Percentiles rank a stretch among this genome's conserved stretches.
phyloP scores from a whole-genome alignment of 2,113 vertebrate genomes.

The Passer montanus region DNA sequence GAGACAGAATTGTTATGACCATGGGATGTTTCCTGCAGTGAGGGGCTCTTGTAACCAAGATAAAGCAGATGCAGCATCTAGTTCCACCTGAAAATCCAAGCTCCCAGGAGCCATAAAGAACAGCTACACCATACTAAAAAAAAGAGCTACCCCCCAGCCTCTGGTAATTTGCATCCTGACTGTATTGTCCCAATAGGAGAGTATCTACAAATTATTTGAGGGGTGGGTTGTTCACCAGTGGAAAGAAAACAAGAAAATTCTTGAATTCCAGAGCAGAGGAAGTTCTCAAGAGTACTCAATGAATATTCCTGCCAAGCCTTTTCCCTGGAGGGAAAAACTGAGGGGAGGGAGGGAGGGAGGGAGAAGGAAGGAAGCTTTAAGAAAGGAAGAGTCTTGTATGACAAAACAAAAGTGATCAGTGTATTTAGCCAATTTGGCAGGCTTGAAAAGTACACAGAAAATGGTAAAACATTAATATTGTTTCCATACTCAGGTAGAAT shows the following conservation, averaged over 20 bases:
- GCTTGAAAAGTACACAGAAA: not conserved
- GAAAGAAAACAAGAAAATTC: not conserved
- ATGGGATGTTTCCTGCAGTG: not conserved
- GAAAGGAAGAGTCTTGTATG: not conserved
- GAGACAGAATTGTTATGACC: not conserved
- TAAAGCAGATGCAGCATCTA: not conserved
- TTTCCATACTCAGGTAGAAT: not conserved
- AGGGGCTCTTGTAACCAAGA: not conserved
- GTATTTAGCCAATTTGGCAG: not conserved
- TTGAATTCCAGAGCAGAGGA: not conserved
- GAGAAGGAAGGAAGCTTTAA: not conserved
- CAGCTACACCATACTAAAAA: not conserved
- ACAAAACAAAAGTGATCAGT: not conserved
- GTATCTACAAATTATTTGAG: not conserved
- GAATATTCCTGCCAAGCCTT: not conserved
- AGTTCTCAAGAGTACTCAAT: not conserved
- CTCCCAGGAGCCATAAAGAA: not conserved
- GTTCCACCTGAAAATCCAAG: not conserved
- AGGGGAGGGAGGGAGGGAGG: too few relatives aligned
- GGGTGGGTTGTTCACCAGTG: not conserved
- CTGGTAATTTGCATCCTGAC: not conserved
- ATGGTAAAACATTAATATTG: not conserved
- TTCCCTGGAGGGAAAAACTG: not conserved
- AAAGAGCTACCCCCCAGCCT: not conserved
- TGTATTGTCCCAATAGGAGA: not conserved